Conservation (phyloP, 2,888 invertebrate genomes). For the Stenichneumon culpator region DNA sequence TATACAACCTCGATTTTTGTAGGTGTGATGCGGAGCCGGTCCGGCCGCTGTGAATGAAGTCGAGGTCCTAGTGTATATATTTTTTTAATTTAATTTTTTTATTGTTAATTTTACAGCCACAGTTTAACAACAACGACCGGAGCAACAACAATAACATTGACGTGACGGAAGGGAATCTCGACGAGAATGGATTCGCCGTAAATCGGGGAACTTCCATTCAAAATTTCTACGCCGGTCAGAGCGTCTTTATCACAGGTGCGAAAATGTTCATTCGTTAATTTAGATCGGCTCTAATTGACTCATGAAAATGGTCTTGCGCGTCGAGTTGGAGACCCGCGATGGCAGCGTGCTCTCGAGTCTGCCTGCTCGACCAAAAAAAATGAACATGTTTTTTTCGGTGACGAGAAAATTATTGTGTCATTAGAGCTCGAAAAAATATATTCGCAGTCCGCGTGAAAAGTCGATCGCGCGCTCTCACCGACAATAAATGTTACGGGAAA, state of each 20-base stretch:
- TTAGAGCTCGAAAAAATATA: constrained; percentile 24
- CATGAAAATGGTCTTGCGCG: background rate
- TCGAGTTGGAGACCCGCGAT: background rate
- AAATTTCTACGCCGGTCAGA: constrained; percentile 80
- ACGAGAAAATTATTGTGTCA: no score
- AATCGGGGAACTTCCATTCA: constrained; percentile 80
- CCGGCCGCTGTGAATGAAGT: no score
- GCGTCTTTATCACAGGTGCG: constrained; percentile 80
- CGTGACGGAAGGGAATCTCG: constrained; percentile 25
- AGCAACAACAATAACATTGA: constrained; percentile 72
- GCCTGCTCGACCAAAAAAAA: background rate
- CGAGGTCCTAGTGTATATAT: no score
- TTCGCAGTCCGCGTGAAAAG: constrained; percentile 53
- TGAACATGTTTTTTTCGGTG: no score
- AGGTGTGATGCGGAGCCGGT: no score
- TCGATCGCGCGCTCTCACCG: constrained; percentile 40
- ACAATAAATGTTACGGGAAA: constrained; percentile 46
- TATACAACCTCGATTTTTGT: no score
- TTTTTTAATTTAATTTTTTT: background rate
- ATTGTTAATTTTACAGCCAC: constrained; percentile 64
- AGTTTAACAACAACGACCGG: constrained; percentile 75
- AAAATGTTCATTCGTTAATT: background rate
- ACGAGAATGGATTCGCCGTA: constrained; percentile 69
- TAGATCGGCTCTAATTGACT: background rate
- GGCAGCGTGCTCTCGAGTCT: background rate